Evolutionary conservation across 1,140 invertebrate genomes (phyloP), one percentile per base, ranked within the genome.

Genomic region (Thalassaphorura encarpata): DNA sequence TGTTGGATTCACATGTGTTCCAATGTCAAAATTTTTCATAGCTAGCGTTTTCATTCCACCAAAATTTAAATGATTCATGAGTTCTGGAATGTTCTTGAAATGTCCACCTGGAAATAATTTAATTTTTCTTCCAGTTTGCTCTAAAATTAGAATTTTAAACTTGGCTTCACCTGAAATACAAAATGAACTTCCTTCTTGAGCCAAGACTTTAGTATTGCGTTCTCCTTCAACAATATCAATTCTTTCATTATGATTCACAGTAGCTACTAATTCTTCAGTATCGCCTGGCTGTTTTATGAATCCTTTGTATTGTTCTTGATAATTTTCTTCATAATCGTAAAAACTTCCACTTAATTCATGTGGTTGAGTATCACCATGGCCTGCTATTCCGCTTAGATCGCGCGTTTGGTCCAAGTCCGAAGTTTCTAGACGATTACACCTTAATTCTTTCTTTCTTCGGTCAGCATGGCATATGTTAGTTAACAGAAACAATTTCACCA

Each of bases 141-240:
- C n/a, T n/a, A n/a, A n/a, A n/a, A n/a, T n/a, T n/a, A n/a, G n/a
- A n/a, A n/a, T n/a, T n/a, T n/a, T n/a, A n/a, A n/a, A n/a, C n/a
- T n/a, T n/a, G n/a, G n/a, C n/a, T n/a, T 21, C 11, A 2, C 46
- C 31, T 1, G 39, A 13, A 2, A 56, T 50, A 33, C 54, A 56
- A 19, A 50, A 56, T 1, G 46, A 41, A 0, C 33, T 46, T 13
- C 54, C 47, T 50, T 56, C 54, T 49, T 56, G 47, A 27, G 48
- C 24, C 1, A 50, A 6, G 1, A 39, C 43, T 48, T 54, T 61
- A 53, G 69, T 61, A 49, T 11, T 11, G 33, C 33, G 11, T 36
- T 36, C n/a, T 11, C n/a, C 33, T 36, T 36, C 33, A 11, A n/a
- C n/a, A n/a, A n/a, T n/a, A 36, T 36, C n/a, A 11, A 36, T 36